Evolutionary conservation across 1,140 invertebrate species (phyloP).

Genomic region (Parapsyche elsis): DNA sequence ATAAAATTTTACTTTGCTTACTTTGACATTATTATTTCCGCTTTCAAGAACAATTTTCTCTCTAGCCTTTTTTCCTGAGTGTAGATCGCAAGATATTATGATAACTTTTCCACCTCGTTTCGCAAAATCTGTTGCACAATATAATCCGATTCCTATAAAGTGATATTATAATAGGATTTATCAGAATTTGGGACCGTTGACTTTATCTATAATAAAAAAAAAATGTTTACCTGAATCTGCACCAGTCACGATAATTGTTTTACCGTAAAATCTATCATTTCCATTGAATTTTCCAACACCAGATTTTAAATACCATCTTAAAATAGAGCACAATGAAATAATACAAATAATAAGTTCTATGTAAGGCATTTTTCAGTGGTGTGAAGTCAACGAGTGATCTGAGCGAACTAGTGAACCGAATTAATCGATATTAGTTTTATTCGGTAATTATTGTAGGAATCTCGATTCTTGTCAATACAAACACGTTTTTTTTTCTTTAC

Average conservation of each 20-base stretch:
- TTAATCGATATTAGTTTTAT: no score
- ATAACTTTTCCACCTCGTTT: constrained; percentile 74
- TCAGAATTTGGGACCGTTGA: not conserved
- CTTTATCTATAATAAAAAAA: not conserved
- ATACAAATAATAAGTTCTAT: not conserved
- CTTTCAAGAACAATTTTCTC: constrained; percentile 71
- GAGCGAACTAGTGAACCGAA: no score
- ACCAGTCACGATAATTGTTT: constrained; percentile 54
- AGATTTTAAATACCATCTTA: constrained; percentile 40
- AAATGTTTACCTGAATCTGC: constrained; percentile 46
- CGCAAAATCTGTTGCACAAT: constrained; percentile 73
- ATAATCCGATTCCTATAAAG: constrained; percentile 77
- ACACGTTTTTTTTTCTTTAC: no score
- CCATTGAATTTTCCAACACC: constrained; percentile 43
- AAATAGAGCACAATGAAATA: not conserved
- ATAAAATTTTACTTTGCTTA: no score
- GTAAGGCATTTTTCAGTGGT: not conserved
- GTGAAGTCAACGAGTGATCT: not conserved
- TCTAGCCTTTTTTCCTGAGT: constrained; percentile 60
- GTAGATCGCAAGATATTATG: constrained; percentile 72
- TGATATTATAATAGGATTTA: not conserved
- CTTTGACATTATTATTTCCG: constrained; percentile 67
- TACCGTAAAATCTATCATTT: constrained; percentile 48
- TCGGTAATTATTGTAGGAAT: no score
- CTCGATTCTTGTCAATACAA: no score